Evolutionary conservation across 2,888 invertebrate species (phyloP), one percentile per base, ranked within the genome.

Genomic region (Myathropa florea): DNA sequence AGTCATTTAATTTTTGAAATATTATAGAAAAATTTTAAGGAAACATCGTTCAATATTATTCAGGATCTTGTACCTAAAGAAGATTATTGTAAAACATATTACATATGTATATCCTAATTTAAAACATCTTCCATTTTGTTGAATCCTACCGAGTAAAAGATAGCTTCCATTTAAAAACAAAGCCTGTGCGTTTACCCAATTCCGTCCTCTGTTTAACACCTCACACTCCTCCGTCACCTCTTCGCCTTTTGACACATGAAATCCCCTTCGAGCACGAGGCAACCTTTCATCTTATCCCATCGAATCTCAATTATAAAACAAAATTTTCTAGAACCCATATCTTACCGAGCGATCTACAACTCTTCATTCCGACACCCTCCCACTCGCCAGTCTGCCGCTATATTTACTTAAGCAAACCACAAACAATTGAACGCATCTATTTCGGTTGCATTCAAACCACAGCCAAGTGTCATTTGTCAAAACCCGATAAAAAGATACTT

Each of bases 381-480:
- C 59, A 63, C 26, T 64, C 23, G 30, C 57, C 14, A 6, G 36
- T 53, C 30, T 18, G 59, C 28, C 46, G 57, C 14, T 6, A 21
- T 26, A 36, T 60, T 53, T 60, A 55, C 75, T 28, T 26, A 64
- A 39, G 55, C 65, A 53, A 61, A 39, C 57, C 64, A 21, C 83
- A 60, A 67, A 85, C 77, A 81, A 82, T 85, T 81, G 81, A 73
- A 81, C 71, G 39, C 71, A 72, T 77, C 81, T 81, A 85, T 80
- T 81, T 85, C 81, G 81, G 85, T 77, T 85, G 85, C 81, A 85
- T 81, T 85, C 85, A 77, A 77, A 85, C 77, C 82, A 75, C 78
- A 70, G 83, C 78, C 71, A 70, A 70, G 78, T 79, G 86, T 86
- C 83, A 86, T 86, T 86, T 86, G 63, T 86, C 86, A 86, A 75